A percentile compares a stretch with the other conserved stretches of the same genome.
Evolutionary conservation across 2,797 vertebrate species (phyloP).

Genomic region (Dermochelys coriacea): DNA sequence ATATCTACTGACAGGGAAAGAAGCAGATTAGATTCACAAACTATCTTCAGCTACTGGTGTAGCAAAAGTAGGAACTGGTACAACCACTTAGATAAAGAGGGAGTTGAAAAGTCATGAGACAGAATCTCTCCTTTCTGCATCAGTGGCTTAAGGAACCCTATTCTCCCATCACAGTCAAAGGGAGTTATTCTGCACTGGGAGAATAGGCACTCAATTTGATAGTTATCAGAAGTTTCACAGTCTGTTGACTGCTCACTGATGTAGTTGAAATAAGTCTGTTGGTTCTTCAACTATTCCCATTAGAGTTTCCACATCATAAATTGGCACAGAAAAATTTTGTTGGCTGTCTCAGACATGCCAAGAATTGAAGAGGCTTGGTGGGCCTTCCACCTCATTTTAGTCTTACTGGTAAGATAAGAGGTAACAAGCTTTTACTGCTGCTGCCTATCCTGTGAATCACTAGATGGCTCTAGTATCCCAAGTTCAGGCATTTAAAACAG

Average conservation of each 20-base stretch:
- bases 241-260: background rate
- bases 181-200: background rate
- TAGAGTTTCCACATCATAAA: background rate
- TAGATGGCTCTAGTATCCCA: background rate
- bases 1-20: background rate
- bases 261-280: background rate
- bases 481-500: rapidly evolving
- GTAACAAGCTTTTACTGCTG: background rate
- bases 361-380: background rate
- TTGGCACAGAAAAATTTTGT: rapidly evolving
- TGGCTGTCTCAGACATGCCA: background rate
- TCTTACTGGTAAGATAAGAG: rapidly evolving
- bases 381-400: background rate
- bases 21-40: background rate
- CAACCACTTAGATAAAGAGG: background rate
- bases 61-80: background rate
- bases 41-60: background rate
- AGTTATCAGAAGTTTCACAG: background rate
- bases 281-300: background rate
- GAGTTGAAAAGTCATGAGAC: background rate
- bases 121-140: rapidly evolving
- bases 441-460: background rate
- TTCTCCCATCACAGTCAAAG: background rate
- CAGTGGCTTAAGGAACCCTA: background rate
- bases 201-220: background rate